These are phyloP conservation scores for Mesocricetus auratus DNA, from an alignment of 2,113 vertebrate species.

Conservation along the genomic window DNA sequence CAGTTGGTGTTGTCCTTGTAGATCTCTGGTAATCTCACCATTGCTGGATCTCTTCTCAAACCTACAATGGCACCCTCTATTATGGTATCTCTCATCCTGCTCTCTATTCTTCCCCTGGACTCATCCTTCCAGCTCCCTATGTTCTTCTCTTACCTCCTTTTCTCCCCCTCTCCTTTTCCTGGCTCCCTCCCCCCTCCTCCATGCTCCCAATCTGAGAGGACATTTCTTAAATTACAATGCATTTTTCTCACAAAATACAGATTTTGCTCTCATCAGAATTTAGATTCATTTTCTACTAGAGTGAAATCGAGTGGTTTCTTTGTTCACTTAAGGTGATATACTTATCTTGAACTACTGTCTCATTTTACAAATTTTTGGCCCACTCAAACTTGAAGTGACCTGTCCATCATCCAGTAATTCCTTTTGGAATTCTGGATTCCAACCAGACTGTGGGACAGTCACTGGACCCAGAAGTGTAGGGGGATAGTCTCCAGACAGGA, in stretches of 20 bases:
- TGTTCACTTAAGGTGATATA: not conserved
- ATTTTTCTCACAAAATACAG: slow-evolving; percentile 37
- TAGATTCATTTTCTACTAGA: not conserved
- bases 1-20: too few relatives aligned
- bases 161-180: too few relatives aligned
- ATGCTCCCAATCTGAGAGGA: not conserved
- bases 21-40: too few relatives aligned
- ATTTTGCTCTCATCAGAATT: not conserved
- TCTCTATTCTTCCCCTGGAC: too few relatives aligned
- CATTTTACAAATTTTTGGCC: not conserved
- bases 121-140: too few relatives aligned
- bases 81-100: too few relatives aligned
- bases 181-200: too few relatives aligned
- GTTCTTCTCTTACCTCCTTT: too few relatives aligned
- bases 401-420: not conserved
- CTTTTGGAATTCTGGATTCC: rapidly evolving
- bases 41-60: too few relatives aligned
- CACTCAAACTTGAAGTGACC: not conserved
- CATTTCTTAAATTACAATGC: not conserved
- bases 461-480: not conserved
- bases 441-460: rapidly evolving
- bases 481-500: not conserved
- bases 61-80: too few relatives aligned
- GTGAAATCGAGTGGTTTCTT: not conserved
- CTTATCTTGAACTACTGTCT: not conserved